Evolutionary conservation across 2,113 vertebrate species (phyloP).

Genomic region (Colaptes auratus): DNA sequence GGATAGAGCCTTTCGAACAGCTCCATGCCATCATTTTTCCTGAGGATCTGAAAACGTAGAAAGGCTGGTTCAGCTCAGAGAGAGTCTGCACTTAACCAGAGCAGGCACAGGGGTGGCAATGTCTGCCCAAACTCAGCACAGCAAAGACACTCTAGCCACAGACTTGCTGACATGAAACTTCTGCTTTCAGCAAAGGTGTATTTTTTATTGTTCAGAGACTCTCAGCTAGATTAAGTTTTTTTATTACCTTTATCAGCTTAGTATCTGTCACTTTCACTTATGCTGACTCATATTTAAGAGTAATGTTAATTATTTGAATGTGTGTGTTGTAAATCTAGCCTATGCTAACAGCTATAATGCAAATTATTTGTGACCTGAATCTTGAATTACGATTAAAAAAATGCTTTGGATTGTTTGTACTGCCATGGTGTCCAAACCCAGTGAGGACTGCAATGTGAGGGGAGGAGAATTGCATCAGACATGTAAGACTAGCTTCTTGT

Average conservation of each 20-base stretch:
- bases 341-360: conserved; percentile 11
- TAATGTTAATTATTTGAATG: conserved; percentile 62
- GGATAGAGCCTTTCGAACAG: conserved; percentile 13
- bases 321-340: conserved; percentile 56
- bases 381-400: conserved; percentile 24
- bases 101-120: neutral
- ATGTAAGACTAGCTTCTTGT: neutral
- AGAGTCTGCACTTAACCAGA: neutral
- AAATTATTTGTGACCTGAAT: conserved; percentile 19
- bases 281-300: conserved; percentile 53
- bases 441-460: neutral
- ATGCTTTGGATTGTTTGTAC: neutral
- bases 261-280: conserved; percentile 63
- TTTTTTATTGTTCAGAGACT: conserved; percentile 38
- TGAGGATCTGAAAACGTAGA: neutral
- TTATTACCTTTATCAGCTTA: conserved; percentile 54
- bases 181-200: conserved; percentile 34
- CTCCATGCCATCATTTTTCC: conserved; percentile 29
- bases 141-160: neutral
- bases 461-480: neutral
- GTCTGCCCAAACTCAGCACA: neutral
- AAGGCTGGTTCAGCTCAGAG: neutral
- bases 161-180: neutral
- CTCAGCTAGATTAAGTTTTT: conserved; percentile 31
- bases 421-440: neutral